These are phyloP conservation scores for Hystrix cristata DNA, from an alignment of 2,113 vertebrate genomes.

Conservation along the genomic window DNA sequence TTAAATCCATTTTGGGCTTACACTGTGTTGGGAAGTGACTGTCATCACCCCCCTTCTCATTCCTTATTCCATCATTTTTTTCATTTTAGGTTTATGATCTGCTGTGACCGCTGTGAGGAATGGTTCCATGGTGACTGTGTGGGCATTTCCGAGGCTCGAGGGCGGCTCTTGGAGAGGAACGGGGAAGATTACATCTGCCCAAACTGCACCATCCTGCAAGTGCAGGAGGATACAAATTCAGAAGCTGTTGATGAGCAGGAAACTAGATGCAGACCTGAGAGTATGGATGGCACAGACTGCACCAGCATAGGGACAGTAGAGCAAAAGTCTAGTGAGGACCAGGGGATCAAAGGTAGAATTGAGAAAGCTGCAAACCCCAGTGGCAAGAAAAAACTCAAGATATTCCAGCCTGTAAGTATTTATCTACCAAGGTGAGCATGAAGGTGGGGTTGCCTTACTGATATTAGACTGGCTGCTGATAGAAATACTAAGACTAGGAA, in stretches of 20 bases:
- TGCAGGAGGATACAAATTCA: slow-evolving; percentile 88
- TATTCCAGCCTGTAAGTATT: slow-evolving; percentile 98
- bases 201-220: slow-evolving; percentile 93
- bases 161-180: slow-evolving; percentile 90
- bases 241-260: slow-evolving; percentile 81
- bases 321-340: slow-evolving; percentile 89
- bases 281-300: slow-evolving; percentile 85
- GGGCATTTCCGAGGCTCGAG: slow-evolving; percentile 93
- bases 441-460: accelerated
- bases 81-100: slow-evolving; percentile 95
- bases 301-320: slow-evolving; percentile 87
- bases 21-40: not conserved
- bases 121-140: slow-evolving; percentile 98
- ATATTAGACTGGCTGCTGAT: accelerated
- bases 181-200: slow-evolving; percentile 95
- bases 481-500: too few species aligned
- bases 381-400: slow-evolving; percentile 99
- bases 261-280: slow-evolving; percentile 71
- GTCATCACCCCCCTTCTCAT: not conserved
- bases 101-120: slow-evolving; percentile 95
- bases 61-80: not conserved
- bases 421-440: not conserved
- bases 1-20: not conserved
- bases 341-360: slow-evolving; percentile 92
- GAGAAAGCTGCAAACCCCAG: slow-evolving; percentile 94